Conservation (phyloP, 2,888 invertebrate genomes). For the Eudasyphora cyanicolor region DNA sequence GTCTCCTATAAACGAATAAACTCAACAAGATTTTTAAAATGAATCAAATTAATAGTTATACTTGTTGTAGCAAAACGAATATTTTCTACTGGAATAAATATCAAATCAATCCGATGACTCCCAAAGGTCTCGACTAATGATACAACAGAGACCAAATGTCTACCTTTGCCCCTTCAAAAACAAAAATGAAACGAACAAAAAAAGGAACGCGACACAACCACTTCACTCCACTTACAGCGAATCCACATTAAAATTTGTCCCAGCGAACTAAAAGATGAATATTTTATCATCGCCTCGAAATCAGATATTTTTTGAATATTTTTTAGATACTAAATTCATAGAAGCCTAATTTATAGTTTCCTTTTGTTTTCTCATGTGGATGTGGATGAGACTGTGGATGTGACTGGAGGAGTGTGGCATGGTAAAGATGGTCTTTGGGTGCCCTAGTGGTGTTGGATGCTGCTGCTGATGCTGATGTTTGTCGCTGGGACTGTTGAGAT, state of each 20-base stretch:
- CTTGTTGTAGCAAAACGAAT: background rate
- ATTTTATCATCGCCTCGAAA: slow-evolving; percentile 77
- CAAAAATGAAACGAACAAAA: slow-evolving; percentile 1
- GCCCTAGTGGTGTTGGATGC: background rate
- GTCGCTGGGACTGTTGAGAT: slow-evolving; percentile 31
- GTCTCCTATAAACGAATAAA: background rate
- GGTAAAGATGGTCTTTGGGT: slow-evolving; percentile 40
- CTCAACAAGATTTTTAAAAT: background rate
- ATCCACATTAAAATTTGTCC: slow-evolving; percentile 52
- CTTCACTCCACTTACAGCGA: too few relatives aligned
- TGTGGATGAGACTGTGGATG: slow-evolving; percentile 40
- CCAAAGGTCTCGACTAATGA: slow-evolving; percentile 68
- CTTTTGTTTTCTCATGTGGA: slow-evolving; percentile 72
- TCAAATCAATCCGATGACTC: slow-evolving; percentile 66
- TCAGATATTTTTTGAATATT: slow-evolving; percentile 73
- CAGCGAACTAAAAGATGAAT: slow-evolving; percentile 66
- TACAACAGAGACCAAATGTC: slow-evolving; percentile 71
- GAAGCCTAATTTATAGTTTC: slow-evolving; percentile 78
- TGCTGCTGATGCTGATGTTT: slow-evolving; percentile 21
- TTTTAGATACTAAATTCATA: slow-evolving; percentile 74
- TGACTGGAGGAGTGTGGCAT: background rate
- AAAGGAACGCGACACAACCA: slow-evolving; percentile 44
- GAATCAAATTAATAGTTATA: slow-evolving; percentile 12
- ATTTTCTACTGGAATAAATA: background rate
- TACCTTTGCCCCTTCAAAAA: slow-evolving; percentile 56